Conservation (phyloP, 2,797 vertebrate species). For the Micropoecilia bifurca region DNA sequence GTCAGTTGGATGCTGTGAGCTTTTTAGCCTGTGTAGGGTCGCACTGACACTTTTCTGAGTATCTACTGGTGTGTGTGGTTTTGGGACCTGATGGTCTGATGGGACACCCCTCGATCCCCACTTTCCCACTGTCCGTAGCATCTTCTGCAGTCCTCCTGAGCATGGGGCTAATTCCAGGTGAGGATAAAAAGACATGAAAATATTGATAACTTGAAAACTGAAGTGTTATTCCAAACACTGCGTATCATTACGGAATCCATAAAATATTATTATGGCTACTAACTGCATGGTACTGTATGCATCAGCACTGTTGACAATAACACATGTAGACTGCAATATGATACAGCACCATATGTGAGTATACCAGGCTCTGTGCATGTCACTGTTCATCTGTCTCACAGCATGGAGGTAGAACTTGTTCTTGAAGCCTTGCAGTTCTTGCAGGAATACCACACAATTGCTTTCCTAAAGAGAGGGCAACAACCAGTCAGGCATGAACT, state of each 20-base stretch:
- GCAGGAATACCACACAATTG: background rate
- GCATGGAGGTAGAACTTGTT: background rate
- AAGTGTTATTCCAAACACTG: background rate
- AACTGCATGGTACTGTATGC: background rate
- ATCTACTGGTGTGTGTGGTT: too few species aligned
- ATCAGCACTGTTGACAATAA: slow-evolving; percentile 1
- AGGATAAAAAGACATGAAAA: background rate
- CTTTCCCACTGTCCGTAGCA: too few species aligned
- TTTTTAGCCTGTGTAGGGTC: too few species aligned
- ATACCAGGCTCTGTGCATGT: background rate
- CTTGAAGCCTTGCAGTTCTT: slow-evolving; percentile 8
- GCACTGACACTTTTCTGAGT: too few species aligned
- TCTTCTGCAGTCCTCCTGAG: too few species aligned
- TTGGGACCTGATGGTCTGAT: too few species aligned
- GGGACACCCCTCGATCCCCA: too few species aligned
- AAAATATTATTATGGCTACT: background rate
- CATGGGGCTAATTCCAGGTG: too few species aligned
- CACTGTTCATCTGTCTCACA: slow-evolving; percentile 17
- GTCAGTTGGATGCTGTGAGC: too few species aligned
- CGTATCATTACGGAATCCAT: background rate
- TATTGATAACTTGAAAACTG: background rate
- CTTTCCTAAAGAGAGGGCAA: slow-evolving; percentile 4
- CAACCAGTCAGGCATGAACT: background rate
- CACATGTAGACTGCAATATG: too few species aligned
- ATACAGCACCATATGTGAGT: background rate